A percentile compares a stretch with the other conserved stretches of the same genome.
phyloP scores from a whole-genome alignment of 2,888 invertebrate genomes.

The Pomacea canaliculata region DNA sequence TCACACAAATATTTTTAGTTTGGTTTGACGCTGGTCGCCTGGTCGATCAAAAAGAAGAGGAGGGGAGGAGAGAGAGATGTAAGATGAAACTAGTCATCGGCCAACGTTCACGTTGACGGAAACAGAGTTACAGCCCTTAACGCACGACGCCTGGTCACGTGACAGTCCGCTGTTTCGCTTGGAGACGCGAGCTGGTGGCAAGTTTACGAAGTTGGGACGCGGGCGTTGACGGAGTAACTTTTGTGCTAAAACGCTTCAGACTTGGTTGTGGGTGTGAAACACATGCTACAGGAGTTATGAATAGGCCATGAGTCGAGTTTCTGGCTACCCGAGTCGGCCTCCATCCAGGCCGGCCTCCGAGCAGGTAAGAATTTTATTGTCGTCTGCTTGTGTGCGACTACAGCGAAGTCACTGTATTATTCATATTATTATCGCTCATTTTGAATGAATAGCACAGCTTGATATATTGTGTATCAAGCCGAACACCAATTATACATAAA shows the following conservation, averaged over 20 bases:
- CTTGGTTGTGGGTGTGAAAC: background rate
- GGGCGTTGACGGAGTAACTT: background rate
- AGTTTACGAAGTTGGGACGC: background rate
- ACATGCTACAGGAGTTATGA: background rate
- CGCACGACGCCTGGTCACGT: slow-evolving; percentile 7
- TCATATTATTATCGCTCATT: too few relatives aligned
- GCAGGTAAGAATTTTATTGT: slow-evolving; percentile 22
- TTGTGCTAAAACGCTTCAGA: background rate
- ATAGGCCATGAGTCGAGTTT: slow-evolving; percentile 15
- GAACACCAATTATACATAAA: too few relatives aligned
- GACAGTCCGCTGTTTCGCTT: slow-evolving; percentile 16
- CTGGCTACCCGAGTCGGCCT: slow-evolving; percentile 13
- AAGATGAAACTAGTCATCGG: too few relatives aligned
- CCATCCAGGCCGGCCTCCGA: slow-evolving; percentile 30
- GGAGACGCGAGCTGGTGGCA: slow-evolving; percentile 8
- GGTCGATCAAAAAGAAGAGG: too few relatives aligned
- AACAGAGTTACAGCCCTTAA: too few relatives aligned
- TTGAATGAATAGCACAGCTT: too few relatives aligned
- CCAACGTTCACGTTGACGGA: too few relatives aligned
- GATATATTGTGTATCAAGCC: too few relatives aligned
- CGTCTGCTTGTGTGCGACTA: background rate
- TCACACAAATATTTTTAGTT: too few relatives aligned
- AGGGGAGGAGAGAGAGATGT: too few relatives aligned
- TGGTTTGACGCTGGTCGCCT: too few relatives aligned
- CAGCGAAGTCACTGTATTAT: too few relatives aligned